A percentile compares a stretch with the other conserved stretches of the same genome.
phyloP scores from a whole-genome alignment of 2,797 vertebrate species.

The Parauchenoglanis ngamensis region DNA sequence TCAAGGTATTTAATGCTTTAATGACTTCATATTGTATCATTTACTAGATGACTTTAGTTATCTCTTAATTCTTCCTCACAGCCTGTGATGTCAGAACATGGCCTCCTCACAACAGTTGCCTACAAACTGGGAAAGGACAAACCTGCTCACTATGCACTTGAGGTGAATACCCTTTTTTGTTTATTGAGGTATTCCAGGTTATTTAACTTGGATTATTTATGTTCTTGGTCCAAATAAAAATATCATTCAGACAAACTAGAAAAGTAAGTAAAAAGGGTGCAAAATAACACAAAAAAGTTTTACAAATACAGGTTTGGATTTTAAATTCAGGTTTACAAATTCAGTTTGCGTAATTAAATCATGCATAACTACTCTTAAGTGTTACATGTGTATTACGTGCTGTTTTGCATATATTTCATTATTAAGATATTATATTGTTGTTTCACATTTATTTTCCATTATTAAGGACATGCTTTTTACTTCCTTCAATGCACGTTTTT shows the following conservation, averaged over 20 bases:
- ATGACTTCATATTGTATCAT: neutral
- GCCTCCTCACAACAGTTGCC: constrained; percentile 93
- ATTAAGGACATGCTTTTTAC: neutral
- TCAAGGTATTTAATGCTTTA: constrained; percentile 77
- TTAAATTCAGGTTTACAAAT: neutral
- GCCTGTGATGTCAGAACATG: constrained; percentile 94
- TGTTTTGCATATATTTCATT: neutral
- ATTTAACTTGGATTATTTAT: neutral
- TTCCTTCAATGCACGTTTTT: neutral
- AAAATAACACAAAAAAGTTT: too few species aligned
- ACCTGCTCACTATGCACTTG: constrained; percentile 91
- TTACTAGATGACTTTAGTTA: neutral
- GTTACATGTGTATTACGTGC: neutral
- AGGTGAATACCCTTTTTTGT: constrained; percentile 74
- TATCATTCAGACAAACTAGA: neutral
- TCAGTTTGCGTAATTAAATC: too few species aligned
- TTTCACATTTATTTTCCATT: neutral
- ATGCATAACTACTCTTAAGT: neutral
- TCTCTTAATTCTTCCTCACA: constrained; percentile 57
- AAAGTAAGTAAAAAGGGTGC: neutral
- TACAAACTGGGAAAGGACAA: constrained; percentile 94
- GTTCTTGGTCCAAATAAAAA: neutral
- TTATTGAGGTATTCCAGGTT: neutral
- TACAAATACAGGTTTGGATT: too few species aligned
- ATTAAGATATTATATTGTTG: neutral